Base-by-base conservation (phyloP, 2,888 invertebrate species). In the Pandemis cinnamomeana region DNA sequence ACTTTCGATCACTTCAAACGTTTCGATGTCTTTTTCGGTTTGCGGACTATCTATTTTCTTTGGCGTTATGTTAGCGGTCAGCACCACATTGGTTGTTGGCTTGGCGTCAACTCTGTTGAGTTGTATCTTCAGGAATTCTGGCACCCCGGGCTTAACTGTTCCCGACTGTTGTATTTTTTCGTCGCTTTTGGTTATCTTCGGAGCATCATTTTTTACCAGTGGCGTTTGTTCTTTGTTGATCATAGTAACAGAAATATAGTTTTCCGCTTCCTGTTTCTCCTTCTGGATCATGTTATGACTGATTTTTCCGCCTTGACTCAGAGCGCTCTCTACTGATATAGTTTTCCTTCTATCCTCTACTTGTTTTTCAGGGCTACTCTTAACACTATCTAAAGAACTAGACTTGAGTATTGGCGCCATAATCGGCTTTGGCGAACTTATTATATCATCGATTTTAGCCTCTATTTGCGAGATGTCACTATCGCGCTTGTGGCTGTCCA, bases 71-170 rank as follows among this genome's bases (percentile, higher is more conserved):
- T 95, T 95, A 76, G 96, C 96, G 41, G 96, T 95, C 78, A 96
- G 89, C 68, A 96, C 96, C 48, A 96, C 94, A 82, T 96, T 96
- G 48, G 95, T 95, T 10, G 94, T 84, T 0, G 96, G 95, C 80
- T 95, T 95, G 10, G 94, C 90, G 80, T 97, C 96, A 7, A 97
- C 96, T 84, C 96, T 96, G 83, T 96, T 96, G 63, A 97, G 83
- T 85, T 97, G 96, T 72, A 96, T 96, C 82, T 96, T 96, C 77
- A 96, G 89, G 84, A 96, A 96, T 85, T 97, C 96, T 0, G 96
- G 96, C 13, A 96, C 91, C 61, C 90, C 89, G 1, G 87, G 80
- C 72, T 90, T 91, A 0, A 81, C 80, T 53, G 66, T 72, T 6
- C 80, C 84, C 7, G 84, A 77, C 79, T 91, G 91, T 64, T 86